Evolutionary conservation across 2,113 vertebrate species (phyloP).

Genomic region (Apus apus): DNA sequence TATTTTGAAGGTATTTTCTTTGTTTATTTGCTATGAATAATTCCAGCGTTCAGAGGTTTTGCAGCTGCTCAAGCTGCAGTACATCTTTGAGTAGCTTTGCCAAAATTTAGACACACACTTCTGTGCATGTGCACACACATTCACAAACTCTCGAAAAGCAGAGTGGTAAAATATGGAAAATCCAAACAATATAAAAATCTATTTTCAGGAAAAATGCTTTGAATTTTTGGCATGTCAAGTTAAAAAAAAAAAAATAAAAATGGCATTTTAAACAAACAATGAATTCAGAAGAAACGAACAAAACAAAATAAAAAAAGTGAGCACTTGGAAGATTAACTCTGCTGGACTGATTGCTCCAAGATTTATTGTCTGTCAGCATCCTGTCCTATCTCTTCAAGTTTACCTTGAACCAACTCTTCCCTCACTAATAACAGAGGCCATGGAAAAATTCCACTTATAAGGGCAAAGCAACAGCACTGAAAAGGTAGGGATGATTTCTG

Average conservation of each 20-base stretch:
- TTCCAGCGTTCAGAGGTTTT: slow-evolving; percentile 33
- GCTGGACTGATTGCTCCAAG: not conserved
- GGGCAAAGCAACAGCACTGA: not conserved
- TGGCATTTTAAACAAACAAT: not conserved
- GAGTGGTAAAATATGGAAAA: not conserved
- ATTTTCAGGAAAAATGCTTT: not conserved
- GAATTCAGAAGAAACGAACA: not conserved
- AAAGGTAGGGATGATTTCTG: not conserved
- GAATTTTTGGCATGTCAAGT: not conserved
- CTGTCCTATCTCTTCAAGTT: not conserved
- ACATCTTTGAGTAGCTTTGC: not conserved
- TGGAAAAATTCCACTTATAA: not conserved
- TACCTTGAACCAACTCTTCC: not conserved
- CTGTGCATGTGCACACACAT: not conserved
- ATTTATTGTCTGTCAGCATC: not conserved
- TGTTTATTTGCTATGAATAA: slow-evolving; percentile 51
- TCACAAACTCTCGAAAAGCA: not conserved
- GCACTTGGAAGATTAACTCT: not conserved
- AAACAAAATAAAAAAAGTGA: not conserved
- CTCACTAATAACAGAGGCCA: not conserved
- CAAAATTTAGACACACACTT: not conserved
- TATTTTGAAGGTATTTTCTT: slow-evolving; percentile 36
- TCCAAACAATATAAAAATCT: not conserved
- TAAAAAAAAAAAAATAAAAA: not conserved
- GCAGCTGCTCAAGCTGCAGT: slow-evolving; percentile 43